Evolutionary conservation across 2,888 invertebrate genomes (phyloP).

Genomic region (Cephonodes hylas): DNA sequence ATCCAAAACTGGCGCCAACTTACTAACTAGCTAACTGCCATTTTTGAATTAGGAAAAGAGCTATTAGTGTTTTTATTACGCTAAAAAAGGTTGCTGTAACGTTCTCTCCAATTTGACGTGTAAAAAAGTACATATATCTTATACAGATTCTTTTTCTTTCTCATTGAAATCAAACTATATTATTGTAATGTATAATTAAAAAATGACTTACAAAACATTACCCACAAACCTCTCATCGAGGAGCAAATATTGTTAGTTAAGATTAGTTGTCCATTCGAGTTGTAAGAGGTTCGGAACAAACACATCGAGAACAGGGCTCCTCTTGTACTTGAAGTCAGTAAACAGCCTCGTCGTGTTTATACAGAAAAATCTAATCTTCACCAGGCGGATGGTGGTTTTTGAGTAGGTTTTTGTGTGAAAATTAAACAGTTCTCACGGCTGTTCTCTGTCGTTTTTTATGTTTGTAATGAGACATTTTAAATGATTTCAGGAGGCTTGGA

Average conservation of each 20-base stretch:
- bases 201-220: background rate
- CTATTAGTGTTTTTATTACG: too few species aligned
- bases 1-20: too few species aligned
- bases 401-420: slow-evolving; percentile 1
- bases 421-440: slow-evolving; percentile 8
- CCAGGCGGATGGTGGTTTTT: background rate
- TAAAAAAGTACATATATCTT: too few species aligned
- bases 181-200: too few species aligned
- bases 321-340: slow-evolving; percentile 57
- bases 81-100: too few species aligned
- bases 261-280: background rate
- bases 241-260: background rate
- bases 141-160: too few species aligned
- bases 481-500: background rate
- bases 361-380: slow-evolving; percentile 69
- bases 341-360: slow-evolving; percentile 62
- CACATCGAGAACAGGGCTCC: slow-evolving; percentile 29
- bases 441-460: background rate
- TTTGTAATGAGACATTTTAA: background rate
- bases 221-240: background rate
- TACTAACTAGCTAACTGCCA: too few species aligned
- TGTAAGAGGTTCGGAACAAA: background rate
- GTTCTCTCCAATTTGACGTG: too few species aligned
- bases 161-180: too few species aligned
- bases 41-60: too few species aligned